Evolutionary conservation across 2,888 invertebrate genomes (phyloP).

Genomic region (Tachina fera): DNA sequence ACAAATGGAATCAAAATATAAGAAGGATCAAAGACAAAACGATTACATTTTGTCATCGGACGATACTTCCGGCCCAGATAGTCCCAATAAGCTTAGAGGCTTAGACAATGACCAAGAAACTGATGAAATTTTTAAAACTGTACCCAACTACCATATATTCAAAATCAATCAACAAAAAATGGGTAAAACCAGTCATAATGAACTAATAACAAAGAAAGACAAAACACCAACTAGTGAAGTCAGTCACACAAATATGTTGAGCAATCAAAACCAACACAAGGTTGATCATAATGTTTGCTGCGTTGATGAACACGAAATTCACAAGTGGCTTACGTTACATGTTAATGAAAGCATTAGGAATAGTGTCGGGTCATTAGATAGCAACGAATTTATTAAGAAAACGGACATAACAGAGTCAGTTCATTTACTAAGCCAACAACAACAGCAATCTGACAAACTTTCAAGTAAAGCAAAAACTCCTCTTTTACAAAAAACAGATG

Average conservation of each 20-base stretch:
- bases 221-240: neutral
- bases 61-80: constrained; percentile 94
- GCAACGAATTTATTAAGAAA: neutral
- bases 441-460: neutral
- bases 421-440: neutral
- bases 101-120: constrained; percentile 84
- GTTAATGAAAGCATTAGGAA: neutral
- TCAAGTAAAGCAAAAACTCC: neutral
- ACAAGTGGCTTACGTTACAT: neutral
- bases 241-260: neutral
- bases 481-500: neutral
- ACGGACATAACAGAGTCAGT: neutral
- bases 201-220: neutral
- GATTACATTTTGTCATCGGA: constrained; percentile 88
- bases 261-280: neutral
- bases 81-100: constrained; percentile 88
- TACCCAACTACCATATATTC: constrained; percentile 63
- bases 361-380: neutral
- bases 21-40: constrained; percentile 74
- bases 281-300: neutral
- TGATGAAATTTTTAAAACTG: constrained; percentile 47
- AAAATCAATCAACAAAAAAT: constrained; percentile 55
- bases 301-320: neutral
- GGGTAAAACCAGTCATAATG: neutral
- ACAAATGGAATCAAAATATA: constrained; percentile 71